Evolutionary conservation across 2,113 vertebrate species (phyloP), one percentile per base, ranked within the genome.

Genomic region (Eleginops maclovinus): DNA sequence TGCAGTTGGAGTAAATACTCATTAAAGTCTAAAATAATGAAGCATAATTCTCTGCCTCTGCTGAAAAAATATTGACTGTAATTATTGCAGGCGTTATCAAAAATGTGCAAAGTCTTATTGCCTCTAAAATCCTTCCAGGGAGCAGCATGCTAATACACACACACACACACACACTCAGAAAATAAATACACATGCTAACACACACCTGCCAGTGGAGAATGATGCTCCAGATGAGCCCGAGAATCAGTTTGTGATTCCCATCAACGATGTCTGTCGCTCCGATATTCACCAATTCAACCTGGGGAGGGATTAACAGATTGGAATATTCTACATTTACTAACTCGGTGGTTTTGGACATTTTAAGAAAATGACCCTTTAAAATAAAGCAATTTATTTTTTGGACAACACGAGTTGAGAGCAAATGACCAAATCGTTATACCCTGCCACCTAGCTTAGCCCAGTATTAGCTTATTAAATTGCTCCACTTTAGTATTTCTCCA

Each of bases 181-280:
- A 5, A 46, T 0, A 51, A 36, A 31, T 4, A 55, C 43, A 56
- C 51, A 31, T 22, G 2, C 10, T 3, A 36, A 64, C 40, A 79
- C 93, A 92, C 80, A 99, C 98, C 97, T 99, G 98, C 98, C 98
- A 99, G 89, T 99, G 95, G 91, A 99, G 96, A 93, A 99, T 99
- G 94, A 99, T 98, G 94, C 96, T 99, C 98, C 98, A 99, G 94
- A 99, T 97, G 92, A 99, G 96, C 85, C 97, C 98, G 88, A 99
- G 96, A 68, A 95, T 99, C 87, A 99, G 94, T 86, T 99, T 99
- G 93, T 99, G 98, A 94, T 99, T 99, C 82, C 98, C 98, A 96
- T 99, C 98, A 88, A 99, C 98, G 76, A 99, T 99, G 88, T 99
- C 98, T 75, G 95, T 92, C 60, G 98, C 97, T 53, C 98, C 98